These are phyloP conservation scores for Notamacropus eugenii DNA, from an alignment of 2,797 vertebrate species.

Conservation along the genomic window DNA sequence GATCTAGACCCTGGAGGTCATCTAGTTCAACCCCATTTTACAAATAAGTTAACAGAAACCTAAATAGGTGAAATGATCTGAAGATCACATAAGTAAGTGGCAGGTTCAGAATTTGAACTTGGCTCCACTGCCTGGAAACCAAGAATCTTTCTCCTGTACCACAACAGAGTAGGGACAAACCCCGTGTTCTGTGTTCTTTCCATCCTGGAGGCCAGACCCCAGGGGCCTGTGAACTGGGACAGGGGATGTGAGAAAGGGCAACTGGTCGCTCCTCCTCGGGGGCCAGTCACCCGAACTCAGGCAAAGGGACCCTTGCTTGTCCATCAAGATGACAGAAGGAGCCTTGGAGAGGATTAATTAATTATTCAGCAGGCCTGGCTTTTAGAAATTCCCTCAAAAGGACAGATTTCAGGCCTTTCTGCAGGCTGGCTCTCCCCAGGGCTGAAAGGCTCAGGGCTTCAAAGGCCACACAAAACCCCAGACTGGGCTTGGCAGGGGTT, in stretches of 20 bases:
- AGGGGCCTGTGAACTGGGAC: constrained; percentile 66
- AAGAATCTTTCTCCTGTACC: background rate
- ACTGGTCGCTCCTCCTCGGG: constrained; percentile 63
- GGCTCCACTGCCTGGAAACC: background rate
- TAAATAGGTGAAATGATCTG: background rate
- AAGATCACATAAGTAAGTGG: background rate
- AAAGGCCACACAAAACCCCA: constrained; percentile 83
- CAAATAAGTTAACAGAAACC: background rate
- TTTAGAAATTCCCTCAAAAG: constrained; percentile 82
- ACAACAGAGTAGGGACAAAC: background rate
- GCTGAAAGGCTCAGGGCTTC: constrained; percentile 84
- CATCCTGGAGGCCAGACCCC: constrained; percentile 60
- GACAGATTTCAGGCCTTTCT: constrained; percentile 85
- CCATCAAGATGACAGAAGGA: constrained; percentile 80
- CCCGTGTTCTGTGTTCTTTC: background rate
- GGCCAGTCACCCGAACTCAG: constrained; percentile 56
- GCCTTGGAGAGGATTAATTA: constrained; percentile 73
- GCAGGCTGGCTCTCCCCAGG: constrained; percentile 82
- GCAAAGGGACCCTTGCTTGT: constrained; percentile 43
- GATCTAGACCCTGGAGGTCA: background rate
- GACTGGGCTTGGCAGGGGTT: constrained; percentile 84
- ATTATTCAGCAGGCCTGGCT: constrained; percentile 82
- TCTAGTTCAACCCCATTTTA: background rate
- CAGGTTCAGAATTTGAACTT: background rate
- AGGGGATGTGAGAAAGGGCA: constrained; percentile 62